These are phyloP conservation scores for Drosophila infuscata DNA, from an alignment of 2,888 invertebrate species.

Conservation along the genomic window DNA sequence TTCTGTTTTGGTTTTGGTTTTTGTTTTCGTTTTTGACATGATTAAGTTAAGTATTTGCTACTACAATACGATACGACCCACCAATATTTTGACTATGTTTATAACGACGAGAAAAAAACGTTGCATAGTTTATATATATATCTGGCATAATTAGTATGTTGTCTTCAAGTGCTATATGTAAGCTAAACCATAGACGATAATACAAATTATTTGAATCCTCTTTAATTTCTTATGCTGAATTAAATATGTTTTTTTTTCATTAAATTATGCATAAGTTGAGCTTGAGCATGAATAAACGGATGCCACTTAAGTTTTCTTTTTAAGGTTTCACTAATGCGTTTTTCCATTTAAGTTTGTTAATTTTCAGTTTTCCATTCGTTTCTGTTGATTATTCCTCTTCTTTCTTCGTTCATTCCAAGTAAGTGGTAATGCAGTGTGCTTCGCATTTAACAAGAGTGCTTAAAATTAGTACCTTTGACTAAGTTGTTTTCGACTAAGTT, in stretches of 20 bases:
- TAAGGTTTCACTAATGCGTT: conserved; percentile 28
- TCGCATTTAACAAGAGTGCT: conserved; percentile 71
- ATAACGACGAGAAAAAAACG: conserved; percentile 71
- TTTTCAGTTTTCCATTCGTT: conserved; percentile 27
- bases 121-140: conserved; percentile 51
- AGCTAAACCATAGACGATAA: conserved; percentile 66
- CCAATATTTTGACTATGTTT: conserved; percentile 74
- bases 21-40: conserved; percentile 34
- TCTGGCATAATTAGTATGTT: conserved; percentile 55
- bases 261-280: conserved; percentile 61
- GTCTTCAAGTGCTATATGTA: conserved; percentile 44
- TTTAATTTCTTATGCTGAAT: conserved; percentile 44
- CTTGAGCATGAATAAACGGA: conserved; percentile 60
- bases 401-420: conserved; percentile 19
- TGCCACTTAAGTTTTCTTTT: conserved; percentile 43
- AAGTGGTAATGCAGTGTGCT: conserved; percentile 38
- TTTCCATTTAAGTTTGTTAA: conserved; percentile 11
- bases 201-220: conserved; percentile 54
- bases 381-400: conserved; percentile 9
- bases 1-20: conserved; percentile 23
- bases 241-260: conserved; percentile 20
- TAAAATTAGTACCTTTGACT: conserved; percentile 74
- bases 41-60: conserved; percentile 74
- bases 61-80: conserved; percentile 71
- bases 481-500: conserved; percentile 71